Percentiles rank a stretch among this genome's conserved stretches.
Conservation (phyloP, 2,888 invertebrate species). For the Patella depressa region DNA sequence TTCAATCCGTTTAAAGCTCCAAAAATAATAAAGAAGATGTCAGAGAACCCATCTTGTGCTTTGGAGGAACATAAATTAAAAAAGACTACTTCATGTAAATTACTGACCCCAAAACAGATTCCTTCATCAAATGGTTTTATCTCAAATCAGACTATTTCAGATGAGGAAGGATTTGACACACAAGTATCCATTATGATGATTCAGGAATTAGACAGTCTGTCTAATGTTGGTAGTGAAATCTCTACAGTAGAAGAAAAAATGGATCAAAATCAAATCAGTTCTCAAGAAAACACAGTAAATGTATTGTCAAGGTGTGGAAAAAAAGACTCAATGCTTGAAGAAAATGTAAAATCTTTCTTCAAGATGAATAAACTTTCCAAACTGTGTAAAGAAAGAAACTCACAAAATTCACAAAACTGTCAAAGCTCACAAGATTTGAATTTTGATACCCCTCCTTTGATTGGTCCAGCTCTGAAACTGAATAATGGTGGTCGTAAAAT, state of each 20-base stretch:
- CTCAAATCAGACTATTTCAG: neutral
- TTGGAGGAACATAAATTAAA: neutral
- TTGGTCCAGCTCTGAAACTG: neutral
- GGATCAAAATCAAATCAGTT: neutral
- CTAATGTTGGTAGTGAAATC: neutral
- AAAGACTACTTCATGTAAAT: neutral
- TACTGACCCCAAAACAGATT: neutral
- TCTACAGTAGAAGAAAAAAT: neutral
- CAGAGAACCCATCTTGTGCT: neutral
- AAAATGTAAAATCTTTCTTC: neutral
- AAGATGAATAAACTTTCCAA: neutral
- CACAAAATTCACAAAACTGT: neutral
- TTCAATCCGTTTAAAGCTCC: slow-evolving; percentile 58
- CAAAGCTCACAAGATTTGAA: neutral
- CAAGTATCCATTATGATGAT: slow-evolving; percentile 26
- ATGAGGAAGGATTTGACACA: neutral
- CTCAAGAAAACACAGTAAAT: neutral
- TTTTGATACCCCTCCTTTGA: neutral
- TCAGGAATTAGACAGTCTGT: slow-evolving; percentile 14
- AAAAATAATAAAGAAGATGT: slow-evolving; percentile 23
- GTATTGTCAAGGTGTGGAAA: neutral
- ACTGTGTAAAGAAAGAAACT: neutral
- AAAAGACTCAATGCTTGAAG: neutral
- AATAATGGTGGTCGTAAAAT: neutral
- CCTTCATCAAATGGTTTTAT: neutral